Base-by-base conservation (phyloP, 2,113 vertebrate genomes). In the Callospermophilus lateralis region DNA sequence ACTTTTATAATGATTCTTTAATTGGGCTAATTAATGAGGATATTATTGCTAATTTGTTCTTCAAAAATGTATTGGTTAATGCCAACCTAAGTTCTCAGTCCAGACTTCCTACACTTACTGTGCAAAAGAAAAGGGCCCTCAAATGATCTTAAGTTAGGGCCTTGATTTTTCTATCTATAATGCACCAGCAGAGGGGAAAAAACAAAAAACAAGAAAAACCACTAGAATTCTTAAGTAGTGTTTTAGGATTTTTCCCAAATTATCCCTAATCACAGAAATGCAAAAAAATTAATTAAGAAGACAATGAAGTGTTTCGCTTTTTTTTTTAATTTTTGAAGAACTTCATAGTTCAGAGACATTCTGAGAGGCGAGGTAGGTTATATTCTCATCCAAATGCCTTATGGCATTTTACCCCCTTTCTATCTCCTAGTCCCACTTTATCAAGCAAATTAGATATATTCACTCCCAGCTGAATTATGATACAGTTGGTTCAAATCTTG, bases 1-100 rank as follows among this genome's bases (percentile, higher is more conserved):
- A 88, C 20, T 10, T 79, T 20, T 95, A 88, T 70, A 24, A 67
- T 58, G 48, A 90, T 53, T 95, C 72, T 17, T 79, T 91, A 90
- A 88, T 30, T 55, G 72, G 55, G 6, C 7, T 22, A 68, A 32
- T 95, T 91, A 84, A 19, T 34, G 81, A 84, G 48, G 28, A 80
- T 68, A 74, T 13, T 78, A 32, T 34, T 95, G 24, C 12, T 76
- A 79, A 95, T 92, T 87, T 51, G 3, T 85, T 81, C 68, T 92
- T 84, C 8, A 84, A 84, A 95, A 90, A 67, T 51, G 6, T 84
- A 48, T 4, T 30, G 34, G 13, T 45, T 83, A 84, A 89, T 84
- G 9, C 34, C 6, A 53, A 48, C 8, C 39, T 15, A 80, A 55
- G 26, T 55, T 32, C 80, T 0, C 4, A 76, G n/a, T 30, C 37